Evolutionary conservation across 2,113 vertebrate species (phyloP).

Genomic region (Romanogobio albipinnatus): DNA sequence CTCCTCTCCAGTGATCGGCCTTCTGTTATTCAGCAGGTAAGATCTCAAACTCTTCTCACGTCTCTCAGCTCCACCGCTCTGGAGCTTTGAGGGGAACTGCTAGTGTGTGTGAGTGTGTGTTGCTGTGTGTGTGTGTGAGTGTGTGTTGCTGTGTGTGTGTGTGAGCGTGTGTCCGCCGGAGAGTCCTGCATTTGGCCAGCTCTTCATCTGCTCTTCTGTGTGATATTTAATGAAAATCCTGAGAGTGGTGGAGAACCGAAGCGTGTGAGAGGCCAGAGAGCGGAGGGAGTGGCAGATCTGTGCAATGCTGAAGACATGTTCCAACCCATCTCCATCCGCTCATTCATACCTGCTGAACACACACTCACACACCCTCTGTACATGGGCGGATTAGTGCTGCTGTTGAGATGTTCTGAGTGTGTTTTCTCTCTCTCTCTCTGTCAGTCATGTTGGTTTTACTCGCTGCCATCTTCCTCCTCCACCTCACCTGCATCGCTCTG

Average conservation of each 20-base stretch:
- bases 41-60: not conserved
- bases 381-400: not conserved
- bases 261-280: not conserved
- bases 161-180: not conserved
- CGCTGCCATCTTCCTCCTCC: conserved; percentile 70
- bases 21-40: conserved; percentile 4
- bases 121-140: not conserved
- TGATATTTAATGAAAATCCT: not conserved
- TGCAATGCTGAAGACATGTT: conserved; percentile 30
- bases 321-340: conserved; percentile 4
- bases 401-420: not conserved
- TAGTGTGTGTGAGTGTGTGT: not conserved
- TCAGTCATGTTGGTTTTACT: conserved; percentile 75
- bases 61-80: no score
- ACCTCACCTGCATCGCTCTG: conserved; percentile 58
- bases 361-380: not conserved
- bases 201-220: not conserved
- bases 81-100: no score
- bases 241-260: not conserved
- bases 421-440: not conserved
- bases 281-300: not conserved
- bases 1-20: not conserved
- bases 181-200: not conserved
- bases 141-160: not conserved
- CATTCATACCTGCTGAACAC: conserved; percentile 21